Evolutionary conservation across 2,113 vertebrate genomes (phyloP), one percentile per base, ranked within the genome.

Genomic region (Xerus inauris): DNA sequence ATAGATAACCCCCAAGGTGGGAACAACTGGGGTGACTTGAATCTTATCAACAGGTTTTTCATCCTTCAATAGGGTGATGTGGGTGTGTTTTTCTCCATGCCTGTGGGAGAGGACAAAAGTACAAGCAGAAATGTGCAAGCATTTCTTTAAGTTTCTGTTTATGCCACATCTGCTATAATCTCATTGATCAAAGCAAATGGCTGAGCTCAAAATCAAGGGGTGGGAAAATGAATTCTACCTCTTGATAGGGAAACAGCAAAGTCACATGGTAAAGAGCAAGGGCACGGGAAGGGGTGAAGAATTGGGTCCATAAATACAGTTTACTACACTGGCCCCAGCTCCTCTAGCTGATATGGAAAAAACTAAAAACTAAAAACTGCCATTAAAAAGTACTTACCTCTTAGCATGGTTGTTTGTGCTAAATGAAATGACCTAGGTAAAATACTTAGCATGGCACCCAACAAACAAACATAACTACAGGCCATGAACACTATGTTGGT

Each of bases 101-200:
- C n/a, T 35, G 22, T 38, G 38, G 57, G 47, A 89, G n/a, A 76
- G 10, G 12, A 49, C 35, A 82, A 89, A 45, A 80, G 9, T n/a
- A 3, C 45, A 91, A 65, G 85, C 64, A 85, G 57, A 88, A 93
- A 85, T 45, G 32, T n/a, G 13, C 11, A 54, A 69, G 30, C 26
- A 62, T 42, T 77, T 77, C 26, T 89, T 83, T 20, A 87, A 51
- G 14, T 45, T 93, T 91, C 26, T 51, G 13, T 28, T 87, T 83
- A 3, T 42, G 75, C 12, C 19, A 82, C 62, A 40, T 69, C 42
- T 87, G 14, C 20, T 83, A 62, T 75, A 73, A 95, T 86, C 64
- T 32, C 26, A 87, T 40, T 81, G 40, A 26, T 42, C 45, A 85
- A 92, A 95, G 38, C n/a, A 95, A 96, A 45, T 28, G 7, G 45